Conservation (phyloP, 2,797 vertebrate species). For the Squalus acanthias region DNA sequence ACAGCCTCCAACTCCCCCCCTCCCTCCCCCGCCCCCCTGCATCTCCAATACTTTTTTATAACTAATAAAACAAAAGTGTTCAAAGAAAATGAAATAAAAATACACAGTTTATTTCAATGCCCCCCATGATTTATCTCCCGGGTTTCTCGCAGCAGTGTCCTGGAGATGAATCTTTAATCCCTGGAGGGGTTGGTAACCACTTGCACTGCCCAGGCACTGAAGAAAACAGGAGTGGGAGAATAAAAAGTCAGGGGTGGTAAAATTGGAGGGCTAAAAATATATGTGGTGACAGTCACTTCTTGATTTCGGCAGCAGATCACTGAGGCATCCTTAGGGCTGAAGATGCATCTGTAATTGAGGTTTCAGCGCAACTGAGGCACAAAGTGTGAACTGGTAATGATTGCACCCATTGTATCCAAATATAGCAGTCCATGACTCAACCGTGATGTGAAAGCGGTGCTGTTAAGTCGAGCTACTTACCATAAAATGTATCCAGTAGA, state of each 20-base stretch:
- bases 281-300: background rate
- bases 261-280: background rate
- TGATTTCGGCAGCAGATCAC: background rate
- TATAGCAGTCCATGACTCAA: slow-evolving; percentile 49
- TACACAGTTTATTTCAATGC: background rate
- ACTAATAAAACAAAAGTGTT: background rate
- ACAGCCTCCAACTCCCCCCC: background rate
- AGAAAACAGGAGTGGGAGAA: background rate
- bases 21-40: no score
- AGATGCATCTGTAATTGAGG: slow-evolving; percentile 46
- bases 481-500: slow-evolving; percentile 86
- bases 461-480: slow-evolving; percentile 56
- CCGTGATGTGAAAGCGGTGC: background rate
- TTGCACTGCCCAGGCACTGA: background rate
- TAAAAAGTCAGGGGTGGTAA: background rate
- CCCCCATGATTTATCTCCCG: background rate
- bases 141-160: background rate
- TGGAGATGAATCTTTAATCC: background rate
- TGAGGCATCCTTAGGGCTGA: background rate
- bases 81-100: background rate
- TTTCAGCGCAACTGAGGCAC: slow-evolving; percentile 57
- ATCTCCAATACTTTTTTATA: no score
- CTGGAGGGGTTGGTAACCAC: background rate
- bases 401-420: slow-evolving; percentile 59
- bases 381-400: slow-evolving; percentile 56